These are phyloP conservation scores for Eulacestoma nigropectus DNA, from an alignment of 2,113 vertebrate genomes.

Conservation along the genomic window DNA sequence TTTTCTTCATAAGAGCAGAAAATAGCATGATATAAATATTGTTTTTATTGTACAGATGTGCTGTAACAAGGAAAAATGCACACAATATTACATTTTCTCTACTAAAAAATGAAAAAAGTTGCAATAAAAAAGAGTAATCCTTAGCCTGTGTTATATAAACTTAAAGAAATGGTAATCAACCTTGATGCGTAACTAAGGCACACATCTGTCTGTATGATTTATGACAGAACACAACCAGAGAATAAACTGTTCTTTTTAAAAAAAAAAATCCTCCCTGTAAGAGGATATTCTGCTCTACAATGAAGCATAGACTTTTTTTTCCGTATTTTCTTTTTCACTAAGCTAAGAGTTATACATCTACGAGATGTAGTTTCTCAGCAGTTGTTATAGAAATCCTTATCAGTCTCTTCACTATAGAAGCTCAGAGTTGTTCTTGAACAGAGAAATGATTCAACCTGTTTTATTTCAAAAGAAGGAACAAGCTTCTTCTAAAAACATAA, in stretches of 20 bases:
- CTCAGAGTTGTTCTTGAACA: background rate
- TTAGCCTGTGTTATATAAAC: constrained; percentile 50
- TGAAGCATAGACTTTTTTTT: background rate
- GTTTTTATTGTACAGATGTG: constrained; percentile 57
- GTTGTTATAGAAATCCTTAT: background rate
- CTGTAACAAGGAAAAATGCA: constrained; percentile 46
- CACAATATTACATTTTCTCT: constrained; percentile 49
- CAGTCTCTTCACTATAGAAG: background rate
- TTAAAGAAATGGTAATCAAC: constrained; percentile 65
- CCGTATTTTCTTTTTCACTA: background rate
- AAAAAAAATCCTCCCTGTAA: constrained; percentile 28
- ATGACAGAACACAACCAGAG: constrained; percentile 52
- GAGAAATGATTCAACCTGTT: background rate
- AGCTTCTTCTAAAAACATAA: background rate
- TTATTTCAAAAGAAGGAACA: background rate
- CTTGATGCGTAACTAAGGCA: constrained; percentile 69
- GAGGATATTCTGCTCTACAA: constrained; percentile 12
- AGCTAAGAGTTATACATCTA: background rate
- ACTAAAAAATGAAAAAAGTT: constrained; percentile 44
- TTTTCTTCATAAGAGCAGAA: constrained; percentile 48
- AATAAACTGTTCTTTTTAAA: constrained; percentile 6
- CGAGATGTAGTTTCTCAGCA: background rate
- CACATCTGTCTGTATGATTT: constrained; percentile 71
- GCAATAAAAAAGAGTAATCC: constrained; percentile 53
- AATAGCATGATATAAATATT: constrained; percentile 44